Evolutionary conservation across 2,888 invertebrate species (phyloP), one percentile per base, ranked within the genome.

Genomic region (Calameuta filiformis): DNA sequence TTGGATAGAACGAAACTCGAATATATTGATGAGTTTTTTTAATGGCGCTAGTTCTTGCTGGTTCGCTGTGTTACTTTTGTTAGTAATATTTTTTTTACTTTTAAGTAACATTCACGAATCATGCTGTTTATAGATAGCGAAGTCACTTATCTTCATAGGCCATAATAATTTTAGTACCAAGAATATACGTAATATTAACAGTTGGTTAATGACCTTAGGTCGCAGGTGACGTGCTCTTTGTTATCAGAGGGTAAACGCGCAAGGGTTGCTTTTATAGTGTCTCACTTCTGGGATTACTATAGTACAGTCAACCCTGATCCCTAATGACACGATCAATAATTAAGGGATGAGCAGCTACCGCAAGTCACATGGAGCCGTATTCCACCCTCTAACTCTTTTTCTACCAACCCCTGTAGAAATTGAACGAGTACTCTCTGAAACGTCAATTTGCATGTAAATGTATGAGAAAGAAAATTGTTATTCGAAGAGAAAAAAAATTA

Each of bases 191-290:
- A 23, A 56, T 23, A 56, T 77, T 77, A 34, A 73, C 76, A 77
- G 73, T 77, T 77, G 56, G 73, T 35, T 77, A 77, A 77, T 77
- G 73, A 68, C 33, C 37, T 12, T 35, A 73, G 68, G 76, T 73
- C 68, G 11, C 34, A n/a, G 68, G 37, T 35, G 35, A 23, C 12
- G 30, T 56, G n/a, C 40, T 71, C 76, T 35, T 56, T 56, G 56
- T 56, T 56, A 56, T 56, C 56, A 23, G 23, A 15, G 23, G 23
- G 56, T 23, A 56, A 56, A 56, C 9, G 56, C 56, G 23, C 56
- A 56, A 23, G 56, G 56, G 56, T 56, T 56, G 56, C 56, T 9
- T 56, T 56, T 56, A 23, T 56, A 56, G 56, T 9, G 56, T 56
- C 56, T 56, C 56, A 23, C 56, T 56, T 56, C 56, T 56, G 56